Conservation (phyloP, 1,140 invertebrate genomes). For the Drosophila subpulchrella region DNA sequence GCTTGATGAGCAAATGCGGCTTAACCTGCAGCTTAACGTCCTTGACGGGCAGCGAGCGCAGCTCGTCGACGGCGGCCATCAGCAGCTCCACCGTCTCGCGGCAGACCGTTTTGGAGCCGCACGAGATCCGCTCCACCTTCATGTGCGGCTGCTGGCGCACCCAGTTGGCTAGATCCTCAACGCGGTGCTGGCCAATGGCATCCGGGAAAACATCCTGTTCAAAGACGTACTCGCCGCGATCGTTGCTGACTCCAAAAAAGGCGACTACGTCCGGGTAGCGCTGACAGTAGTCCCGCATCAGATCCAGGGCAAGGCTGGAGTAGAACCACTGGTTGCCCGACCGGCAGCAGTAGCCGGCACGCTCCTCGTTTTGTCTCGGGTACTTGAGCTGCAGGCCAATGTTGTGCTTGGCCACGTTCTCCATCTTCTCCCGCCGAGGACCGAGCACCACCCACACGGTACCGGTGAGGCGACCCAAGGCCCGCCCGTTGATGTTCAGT, state of each 20-base stretch:
- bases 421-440: conserved; percentile 77
- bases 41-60: conserved; percentile 85
- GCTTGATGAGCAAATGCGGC: conserved; percentile 91
- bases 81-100: conserved; percentile 88
- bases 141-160: conserved; percentile 89
- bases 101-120: conserved; percentile 90
- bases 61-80: conserved; percentile 86
- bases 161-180: conserved; percentile 88
- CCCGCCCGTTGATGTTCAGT: conserved; percentile 86
- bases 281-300: conserved; percentile 88
- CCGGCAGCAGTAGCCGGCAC: conserved; percentile 93
- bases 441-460: conserved; percentile 88
- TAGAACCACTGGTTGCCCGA: conserved; percentile 91
- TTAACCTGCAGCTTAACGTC: conserved; percentile 90
- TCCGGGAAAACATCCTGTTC: conserved; percentile 88
- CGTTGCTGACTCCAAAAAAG: conserved; percentile 84
- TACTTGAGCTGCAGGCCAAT: conserved; percentile 97
- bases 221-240: conserved; percentile 86
- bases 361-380: conserved; percentile 89
- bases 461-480: conserved; percentile 94
- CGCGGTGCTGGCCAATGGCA: conserved; percentile 79
- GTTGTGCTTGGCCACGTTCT: conserved; percentile 89
- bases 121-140: conserved; percentile 87
- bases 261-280: conserved; percentile 92
- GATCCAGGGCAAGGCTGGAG: conserved; percentile 89